Evolutionary conservation across 2,113 vertebrate species (phyloP), one percentile per base, ranked within the genome.

Genomic region (Nothocercus nigrocapillus): DNA sequence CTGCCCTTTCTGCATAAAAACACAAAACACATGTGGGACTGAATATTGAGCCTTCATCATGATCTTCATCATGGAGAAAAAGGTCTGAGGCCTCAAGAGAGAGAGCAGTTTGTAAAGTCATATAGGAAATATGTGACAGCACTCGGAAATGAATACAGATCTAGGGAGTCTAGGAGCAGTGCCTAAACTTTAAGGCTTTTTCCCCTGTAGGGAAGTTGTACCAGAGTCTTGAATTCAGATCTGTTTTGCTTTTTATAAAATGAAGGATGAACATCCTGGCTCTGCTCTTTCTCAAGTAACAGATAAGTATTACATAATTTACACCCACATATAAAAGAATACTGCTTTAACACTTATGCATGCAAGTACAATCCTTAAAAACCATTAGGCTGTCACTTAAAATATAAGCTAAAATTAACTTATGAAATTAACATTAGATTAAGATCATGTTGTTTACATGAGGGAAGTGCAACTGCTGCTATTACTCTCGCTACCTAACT

Each of bases 341-440:
- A 79, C 42, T 34, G 11, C 92, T 91, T 86, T 38, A 17, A 74
- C 80, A 86, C 85, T 95, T 90, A 85, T 74, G 68, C 18, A 6
- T 18, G 9, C 12, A 76, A 81, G 83, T 6, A 81, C 77, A 78
- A 45, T 45, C 76, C 92, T 79, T 91, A 75, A 82, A 95, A 93
- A 45, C 83, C 86, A 93, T 93, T 91, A 94, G 93, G 87, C 86
- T 96, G 94, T 73, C 94, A 96, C 84, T 82, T 80, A 80, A 87
- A 92, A 85, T 54, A 66, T 3, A 54, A 69, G 63, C 54, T 87
- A 89, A 91, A 94, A 87, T 91, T 95, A 91, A 89, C 67, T 79
- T 25, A 7, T 1, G 10, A 91, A 95, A 87, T 82, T 67, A 92
- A 84, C 78, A 9, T 40, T 73, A 64, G 70, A 68, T 89, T 53